Conservation (phyloP, 2,888 invertebrate genomes). For the Sarcophaga rosellei region DNA sequence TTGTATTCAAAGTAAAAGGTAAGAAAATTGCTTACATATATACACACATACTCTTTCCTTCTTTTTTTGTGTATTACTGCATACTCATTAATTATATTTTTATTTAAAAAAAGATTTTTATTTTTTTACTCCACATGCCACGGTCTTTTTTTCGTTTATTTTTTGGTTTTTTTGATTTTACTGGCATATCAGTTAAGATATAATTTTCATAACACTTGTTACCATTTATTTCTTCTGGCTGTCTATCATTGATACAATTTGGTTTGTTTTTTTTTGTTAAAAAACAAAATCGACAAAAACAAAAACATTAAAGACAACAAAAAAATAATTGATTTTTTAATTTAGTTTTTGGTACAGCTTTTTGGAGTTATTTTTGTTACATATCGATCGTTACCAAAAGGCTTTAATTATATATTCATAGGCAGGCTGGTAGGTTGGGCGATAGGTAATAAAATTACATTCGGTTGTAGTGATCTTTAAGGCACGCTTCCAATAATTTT, state of each 20-base stretch:
- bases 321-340: conserved; percentile 58
- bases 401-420: conserved; percentile 55
- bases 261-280: neutral
- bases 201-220: conserved; percentile 49
- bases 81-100: conserved; percentile 47
- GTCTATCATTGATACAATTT: conserved; percentile 42
- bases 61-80: conserved; percentile 16
- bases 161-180: neutral
- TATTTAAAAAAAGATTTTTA: neutral
- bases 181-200: conserved; percentile 8
- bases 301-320: neutral
- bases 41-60: neutral
- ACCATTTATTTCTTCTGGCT: conserved; percentile 51
- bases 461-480: neutral
- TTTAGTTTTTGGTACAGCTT: conserved; percentile 22
- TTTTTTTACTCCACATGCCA: neutral
- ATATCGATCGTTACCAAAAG: conserved; percentile 2
- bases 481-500: neutral
- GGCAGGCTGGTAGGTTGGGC: neutral
- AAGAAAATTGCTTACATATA: conserved; percentile 3
- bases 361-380: neutral
- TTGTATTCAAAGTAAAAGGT: conserved; percentile 36
- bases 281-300: too few relatives aligned
- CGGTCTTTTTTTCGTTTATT: neutral
- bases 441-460: conserved; percentile 17